Evolutionary conservation across 2,888 invertebrate genomes (phyloP), one percentile per base, ranked within the genome.

Genomic region (Tetrapedia diversipes): DNA sequence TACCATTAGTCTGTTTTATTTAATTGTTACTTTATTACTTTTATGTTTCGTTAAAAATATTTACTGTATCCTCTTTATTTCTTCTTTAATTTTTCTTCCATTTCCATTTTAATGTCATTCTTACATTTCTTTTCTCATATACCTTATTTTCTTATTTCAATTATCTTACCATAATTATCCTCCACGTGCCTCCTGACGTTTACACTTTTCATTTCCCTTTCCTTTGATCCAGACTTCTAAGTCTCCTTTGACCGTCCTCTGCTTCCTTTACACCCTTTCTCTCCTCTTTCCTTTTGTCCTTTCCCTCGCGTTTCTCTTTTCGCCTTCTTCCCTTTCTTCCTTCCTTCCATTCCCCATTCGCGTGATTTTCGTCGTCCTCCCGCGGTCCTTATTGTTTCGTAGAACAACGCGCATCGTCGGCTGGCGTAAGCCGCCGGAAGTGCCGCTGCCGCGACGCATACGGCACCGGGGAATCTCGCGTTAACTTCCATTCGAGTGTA

Each of bases 341-440:
- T n/a, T n/a, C n/a, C 27, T 22, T 11, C 14, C 29, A 16, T 10
- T 56, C 34, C 7, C 67, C 34, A 47, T 27, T 34, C 24, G 19
- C 43, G 45, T 27, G 11, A 34, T 29, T 32, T 59, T 14, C 51
- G 22, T 19, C 45, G 11, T 14, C 29, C 8, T 8, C 14, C 39
- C n/a, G 7, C 8, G 27, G n/a, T 22, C 19, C 16, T 43, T 29
- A 61, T 47, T 49, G 49, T 51, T 66, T 29, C 39, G n/a, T 29
- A 19, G 32, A 53, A 64, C 60, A 68, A 53, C n/a, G 27, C 65
- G 10, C 57, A 57, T 41, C 56, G 57, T 51, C 57, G 68, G 43
- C 39, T 65, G 45, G 34, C 37, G 59, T 64, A 71, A 74, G 65
- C 37, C 60, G 66, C 61, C 79, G 80, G 75, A 81, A 82, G 80